phyloP scores from a whole-genome alignment of 2,797 vertebrate species.

The Scomberomorus guttatus region DNA sequence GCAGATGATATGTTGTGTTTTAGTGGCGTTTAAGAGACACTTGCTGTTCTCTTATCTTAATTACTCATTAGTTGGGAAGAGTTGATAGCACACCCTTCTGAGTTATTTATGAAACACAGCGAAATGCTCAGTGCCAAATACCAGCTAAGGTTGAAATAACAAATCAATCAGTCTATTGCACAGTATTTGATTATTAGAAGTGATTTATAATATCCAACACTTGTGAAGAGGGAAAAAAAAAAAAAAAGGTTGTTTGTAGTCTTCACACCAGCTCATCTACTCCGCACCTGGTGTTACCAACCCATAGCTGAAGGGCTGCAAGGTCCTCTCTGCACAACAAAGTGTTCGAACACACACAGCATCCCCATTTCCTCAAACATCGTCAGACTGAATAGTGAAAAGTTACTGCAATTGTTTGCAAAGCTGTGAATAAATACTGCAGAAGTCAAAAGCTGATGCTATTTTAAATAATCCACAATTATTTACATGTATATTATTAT shows the following conservation, averaged over 20 bases:
- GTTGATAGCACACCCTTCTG: constrained; percentile 34
- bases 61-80: constrained; percentile 59
- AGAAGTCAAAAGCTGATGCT: constrained; percentile 73
- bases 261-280: constrained; percentile 85
- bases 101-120: constrained; percentile 47
- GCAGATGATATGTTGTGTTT: constrained; percentile 57
- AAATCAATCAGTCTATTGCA: constrained; percentile 51
- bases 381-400: constrained; percentile 77
- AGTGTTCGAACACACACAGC: constrained; percentile 80
- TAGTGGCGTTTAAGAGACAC: constrained; percentile 10
- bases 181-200: constrained; percentile 41
- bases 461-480: constrained; percentile 25
- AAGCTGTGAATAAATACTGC: constrained; percentile 84
- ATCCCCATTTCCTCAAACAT: constrained; percentile 79
- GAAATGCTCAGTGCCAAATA: constrained; percentile 30
- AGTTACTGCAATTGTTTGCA: constrained; percentile 79
- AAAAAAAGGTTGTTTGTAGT: constrained; percentile 65
- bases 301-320: constrained; percentile 79
- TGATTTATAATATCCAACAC: constrained; percentile 39
- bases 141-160: constrained; percentile 41
- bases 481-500: constrained; percentile 9
- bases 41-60: constrained; percentile 28
- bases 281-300: constrained; percentile 82
- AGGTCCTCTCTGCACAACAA: constrained; percentile 80
- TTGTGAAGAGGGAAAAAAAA: constrained; percentile 47